Evolutionary conservation across 2,113 vertebrate genomes (phyloP).

Genomic region (Canis aureus): DNA sequence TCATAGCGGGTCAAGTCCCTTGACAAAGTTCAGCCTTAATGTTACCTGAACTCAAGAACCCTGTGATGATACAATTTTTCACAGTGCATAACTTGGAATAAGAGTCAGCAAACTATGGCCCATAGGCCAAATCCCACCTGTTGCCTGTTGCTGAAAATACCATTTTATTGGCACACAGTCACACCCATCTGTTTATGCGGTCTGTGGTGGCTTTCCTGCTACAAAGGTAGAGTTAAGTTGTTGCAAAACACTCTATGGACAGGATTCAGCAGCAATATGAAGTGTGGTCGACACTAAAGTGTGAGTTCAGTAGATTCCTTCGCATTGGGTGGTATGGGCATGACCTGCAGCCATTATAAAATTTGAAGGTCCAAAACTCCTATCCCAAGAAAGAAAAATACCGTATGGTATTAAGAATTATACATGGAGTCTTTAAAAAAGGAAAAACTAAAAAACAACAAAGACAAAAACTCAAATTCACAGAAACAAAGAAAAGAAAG

Average conservation of each 20-base stretch:
- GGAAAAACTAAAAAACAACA: too few species aligned
- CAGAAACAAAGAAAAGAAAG: neutral
- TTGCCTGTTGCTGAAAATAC: too few species aligned
- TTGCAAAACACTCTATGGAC: neutral
- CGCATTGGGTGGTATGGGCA: neutral
- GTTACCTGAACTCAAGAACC: neutral
- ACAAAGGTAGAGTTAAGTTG: neutral
- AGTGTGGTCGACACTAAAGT: too few species aligned
- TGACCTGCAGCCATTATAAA: neutral
- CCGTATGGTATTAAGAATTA: neutral
- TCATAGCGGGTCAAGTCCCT: neutral
- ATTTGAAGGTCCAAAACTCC: neutral
- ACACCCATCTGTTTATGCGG: rapidly evolving
- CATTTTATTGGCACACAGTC: too few species aligned
- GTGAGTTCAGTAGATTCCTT: neutral
- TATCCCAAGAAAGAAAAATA: neutral
- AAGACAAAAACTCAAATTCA: neutral
- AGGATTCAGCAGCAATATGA: neutral
- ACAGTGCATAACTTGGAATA: neutral
- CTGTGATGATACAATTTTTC: neutral
- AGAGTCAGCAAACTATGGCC: neutral
- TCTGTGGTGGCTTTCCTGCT: neutral
- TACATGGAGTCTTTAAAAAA: neutral
- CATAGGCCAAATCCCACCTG: neutral
- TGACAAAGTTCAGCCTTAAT: neutral